A percentile compares a stretch with the other conserved stretches of the same genome.
Evolutionary conservation across 2,888 invertebrate species (phyloP).

Genomic region (Netelia inedita): DNA sequence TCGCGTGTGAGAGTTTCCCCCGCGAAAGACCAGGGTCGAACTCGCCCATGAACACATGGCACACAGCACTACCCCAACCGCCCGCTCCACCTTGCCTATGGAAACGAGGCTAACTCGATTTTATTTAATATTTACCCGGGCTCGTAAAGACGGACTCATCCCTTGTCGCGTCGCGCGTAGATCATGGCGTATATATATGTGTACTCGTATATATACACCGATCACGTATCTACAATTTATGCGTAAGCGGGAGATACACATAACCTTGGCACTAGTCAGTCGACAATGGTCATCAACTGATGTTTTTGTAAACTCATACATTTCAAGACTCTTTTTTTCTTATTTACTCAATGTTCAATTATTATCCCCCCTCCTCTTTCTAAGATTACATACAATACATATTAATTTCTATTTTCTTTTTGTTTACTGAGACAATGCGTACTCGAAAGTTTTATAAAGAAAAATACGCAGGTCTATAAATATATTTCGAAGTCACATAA

Average conservation of each 20-base stretch:
- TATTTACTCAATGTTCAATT: not conserved
- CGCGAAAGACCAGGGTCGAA: slow-evolving; percentile 35
- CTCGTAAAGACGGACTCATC: slow-evolving; percentile 51
- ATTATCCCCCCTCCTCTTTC: not conserved
- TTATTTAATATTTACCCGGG: slow-evolving; percentile 61
- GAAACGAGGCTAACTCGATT: slow-evolving; percentile 63
- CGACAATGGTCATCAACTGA: slow-evolving; percentile 28
- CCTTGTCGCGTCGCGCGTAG: slow-evolving; percentile 38
- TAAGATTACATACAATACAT: not conserved
- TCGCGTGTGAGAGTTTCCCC: slow-evolving; percentile 56
- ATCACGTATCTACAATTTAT: not conserved
- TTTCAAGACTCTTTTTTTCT: not conserved
- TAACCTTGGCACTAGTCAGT: slow-evolving; percentile 13
- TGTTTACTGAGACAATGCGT: not conserved
- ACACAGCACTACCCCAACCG: slow-evolving; percentile 16
- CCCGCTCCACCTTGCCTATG: not conserved
- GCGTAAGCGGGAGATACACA: not conserved
- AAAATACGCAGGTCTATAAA: slow-evolving; percentile 17
- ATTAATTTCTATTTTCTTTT: not conserved
- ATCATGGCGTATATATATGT: slow-evolving; percentile 8
- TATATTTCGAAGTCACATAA: slow-evolving; percentile 34
- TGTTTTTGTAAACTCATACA: slow-evolving; percentile 9
- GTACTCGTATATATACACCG: slow-evolving; percentile 2
- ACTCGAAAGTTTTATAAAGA: not conserved
- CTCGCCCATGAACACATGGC: slow-evolving; percentile 9